Conservation (phyloP, 2,797 vertebrate genomes). For the Buphagus erythrorhynchus region DNA sequence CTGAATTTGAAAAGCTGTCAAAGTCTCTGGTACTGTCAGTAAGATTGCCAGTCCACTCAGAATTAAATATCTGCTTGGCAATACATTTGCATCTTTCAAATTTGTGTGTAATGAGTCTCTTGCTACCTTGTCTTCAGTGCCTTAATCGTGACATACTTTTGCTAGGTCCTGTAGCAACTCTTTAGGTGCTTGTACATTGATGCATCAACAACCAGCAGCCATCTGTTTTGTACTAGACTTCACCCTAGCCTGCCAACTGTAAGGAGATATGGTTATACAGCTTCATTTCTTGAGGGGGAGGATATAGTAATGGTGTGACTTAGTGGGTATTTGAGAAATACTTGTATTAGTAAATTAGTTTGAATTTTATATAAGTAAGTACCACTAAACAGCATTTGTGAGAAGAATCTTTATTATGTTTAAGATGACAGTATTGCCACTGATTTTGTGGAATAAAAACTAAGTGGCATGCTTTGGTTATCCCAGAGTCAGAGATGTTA, state of each 20-base stretch:
- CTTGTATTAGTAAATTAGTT: not conserved
- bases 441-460: not conserved
- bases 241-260: not conserved
- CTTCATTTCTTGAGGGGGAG: not conserved
- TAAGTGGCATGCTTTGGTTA: not conserved
- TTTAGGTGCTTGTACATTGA: not conserved
- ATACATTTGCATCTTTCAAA: not conserved
- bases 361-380: not conserved
- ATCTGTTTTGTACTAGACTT: not conserved
- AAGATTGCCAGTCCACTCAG: not conserved
- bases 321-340: not conserved
- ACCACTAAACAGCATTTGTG: not conserved
- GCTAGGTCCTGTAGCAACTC: not conserved
- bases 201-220: not conserved
- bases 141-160: not conserved
- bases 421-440: not conserved
- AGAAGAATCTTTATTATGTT: not conserved
- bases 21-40: not conserved
- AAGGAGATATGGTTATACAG: not conserved
- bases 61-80: not conserved
- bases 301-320: not conserved
- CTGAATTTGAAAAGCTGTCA: not conserved
- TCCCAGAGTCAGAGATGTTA: not conserved
- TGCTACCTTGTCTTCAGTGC: not conserved
- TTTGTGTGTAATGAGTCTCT: not conserved